These are phyloP conservation scores for Chromoteleia sp. DNA, from an alignment of 2,888 invertebrate species.

Conservation along the genomic window DNA sequence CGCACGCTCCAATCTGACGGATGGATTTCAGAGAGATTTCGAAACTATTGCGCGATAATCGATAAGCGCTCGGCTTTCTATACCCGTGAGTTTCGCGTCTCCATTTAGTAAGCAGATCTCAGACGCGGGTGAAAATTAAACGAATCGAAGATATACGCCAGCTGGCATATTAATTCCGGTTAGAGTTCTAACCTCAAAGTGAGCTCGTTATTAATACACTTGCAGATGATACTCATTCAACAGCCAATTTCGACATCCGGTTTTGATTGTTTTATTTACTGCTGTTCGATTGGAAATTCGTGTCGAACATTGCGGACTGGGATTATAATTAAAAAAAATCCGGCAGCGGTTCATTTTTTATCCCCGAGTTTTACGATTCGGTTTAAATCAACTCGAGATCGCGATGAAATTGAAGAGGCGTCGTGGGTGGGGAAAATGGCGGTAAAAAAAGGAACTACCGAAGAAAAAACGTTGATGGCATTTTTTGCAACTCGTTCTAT, in stretches of 20 bases:
- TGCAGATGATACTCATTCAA: constrained; percentile 38
- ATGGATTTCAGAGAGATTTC: constrained; percentile 58
- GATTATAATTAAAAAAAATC: constrained; percentile 24
- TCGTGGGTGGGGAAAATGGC: not conserved
- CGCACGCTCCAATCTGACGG: constrained; percentile 53
- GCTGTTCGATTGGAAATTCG: constrained; percentile 11
- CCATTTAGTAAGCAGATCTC: constrained; percentile 35
- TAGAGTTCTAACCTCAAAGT: constrained; percentile 51
- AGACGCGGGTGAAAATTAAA: constrained; percentile 56
- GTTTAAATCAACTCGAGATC: constrained; percentile 29
- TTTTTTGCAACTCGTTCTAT: constrained; percentile 55
- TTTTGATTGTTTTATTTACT: constrained; percentile 48
- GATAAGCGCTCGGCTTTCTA: constrained; percentile 41
- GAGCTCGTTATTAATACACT: constrained; percentile 56
- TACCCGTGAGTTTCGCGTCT: constrained; percentile 41
- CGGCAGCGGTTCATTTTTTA: not conserved
- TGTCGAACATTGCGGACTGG: not conserved
- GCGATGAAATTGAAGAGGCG: constrained; percentile 25
- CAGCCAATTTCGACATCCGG: constrained; percentile 29
- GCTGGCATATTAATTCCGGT: constrained; percentile 58
- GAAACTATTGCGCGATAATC: constrained; percentile 60
- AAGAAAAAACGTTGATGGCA: constrained; percentile 24
- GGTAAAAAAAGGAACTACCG: not conserved
- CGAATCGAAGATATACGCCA: constrained; percentile 51
- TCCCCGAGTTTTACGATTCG: constrained; percentile 27